Evolutionary conservation across 2,797 vertebrate species (phyloP), one percentile per base, ranked within the genome.

Genomic region (Eleutherodactylus coqui): DNA sequence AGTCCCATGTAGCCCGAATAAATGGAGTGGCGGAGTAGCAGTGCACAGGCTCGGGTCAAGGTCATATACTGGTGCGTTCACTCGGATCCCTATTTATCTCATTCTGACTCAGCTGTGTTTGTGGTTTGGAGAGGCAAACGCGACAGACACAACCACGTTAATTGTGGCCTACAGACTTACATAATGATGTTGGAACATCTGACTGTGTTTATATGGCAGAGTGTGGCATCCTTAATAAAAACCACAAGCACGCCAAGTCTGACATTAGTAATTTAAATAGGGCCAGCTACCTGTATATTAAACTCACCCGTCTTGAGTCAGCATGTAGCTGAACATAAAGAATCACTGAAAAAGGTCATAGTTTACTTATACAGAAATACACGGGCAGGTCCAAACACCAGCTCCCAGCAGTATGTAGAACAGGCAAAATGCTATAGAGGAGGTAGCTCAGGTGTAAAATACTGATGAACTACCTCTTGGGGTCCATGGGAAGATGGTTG

Each of bases 51-150:
- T 51, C 19, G 27, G 32, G 43, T 79, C 78, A 79, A 60, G 77
- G 77, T 36, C 38, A 79, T 24, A 5, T 19, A 32, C 38, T 64
- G 36, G 9, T 11, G 32, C 9, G 47, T 3, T 24, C 14, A 13
- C n/a, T 34, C 45, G 16, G 38, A 32, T 45, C 49, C 83, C 64
- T 70, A 36, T 41, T 79, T 32, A 58, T 76, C 58, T 84, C 60
- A 55, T 36, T 47, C 36, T 64, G 67, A 75, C 78, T 82, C 70
- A 86, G 84, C 83, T 82, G 21, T 55, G 43, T 58, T 62, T 76
- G 79, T 86, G 79, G 80, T 86, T 80, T 82, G 34, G 32, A 19
- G 55, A 55, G 45, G 60, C 73, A 70, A 85, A 80, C 77, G 49
- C 17, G 5, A 34, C 27, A 73, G 75, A 58, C 38, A 75, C 38